Base-by-base conservation (phyloP, 1,140 invertebrate genomes). In the Pantala flavescens region DNA sequence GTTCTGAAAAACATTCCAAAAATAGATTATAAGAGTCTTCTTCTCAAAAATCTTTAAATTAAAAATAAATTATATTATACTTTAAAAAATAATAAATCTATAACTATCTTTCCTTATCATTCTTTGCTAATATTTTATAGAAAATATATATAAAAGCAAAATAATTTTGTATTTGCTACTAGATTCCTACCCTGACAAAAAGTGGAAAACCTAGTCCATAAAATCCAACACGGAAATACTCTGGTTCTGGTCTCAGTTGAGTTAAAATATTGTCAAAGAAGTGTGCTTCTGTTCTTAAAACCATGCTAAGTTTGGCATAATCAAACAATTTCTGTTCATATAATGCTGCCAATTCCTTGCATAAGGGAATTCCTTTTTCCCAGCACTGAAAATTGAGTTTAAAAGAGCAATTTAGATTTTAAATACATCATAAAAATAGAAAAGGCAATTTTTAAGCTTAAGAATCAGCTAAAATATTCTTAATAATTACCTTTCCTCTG, bases 161-260 rank as follows among this genome's bases (percentile, higher is more conserved):
- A 23, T 70, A 5, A 70, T 70, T 70, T 7, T 36, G 28, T 36
- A 9, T n/a, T n/a, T 14, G n/a, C 49, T n/a, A n/a, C n/a, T 5
- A 70, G 11, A 70, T 72, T 85, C 88, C 87, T 85, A 97, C 95
- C 83, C 94, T 88, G 23, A 98, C 90, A 84, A 98, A 98, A 0
- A 96, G 85, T 9, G 97, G 97, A 82, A 98, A 95, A 49, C 93
- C 93, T 75, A 91, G 87, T 21, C 97, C 97, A 81, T 96, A 98
- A 83, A 97, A 99, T 24, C 94, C 96, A 71, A 99, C 97, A 23
- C 97, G 85, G 81, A 98, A 99, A 82, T 99, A 99, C 82, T 98
- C 96, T 10, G 95, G 94, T 79, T 97, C 94, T 0, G 93, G 93
- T 77, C 96, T 84, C 12, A 95, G 82, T 80, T 95, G 91, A 0